Evolutionary conservation across 2,888 invertebrate species (phyloP).

Genomic region (Cheilosia grossa): DNA sequence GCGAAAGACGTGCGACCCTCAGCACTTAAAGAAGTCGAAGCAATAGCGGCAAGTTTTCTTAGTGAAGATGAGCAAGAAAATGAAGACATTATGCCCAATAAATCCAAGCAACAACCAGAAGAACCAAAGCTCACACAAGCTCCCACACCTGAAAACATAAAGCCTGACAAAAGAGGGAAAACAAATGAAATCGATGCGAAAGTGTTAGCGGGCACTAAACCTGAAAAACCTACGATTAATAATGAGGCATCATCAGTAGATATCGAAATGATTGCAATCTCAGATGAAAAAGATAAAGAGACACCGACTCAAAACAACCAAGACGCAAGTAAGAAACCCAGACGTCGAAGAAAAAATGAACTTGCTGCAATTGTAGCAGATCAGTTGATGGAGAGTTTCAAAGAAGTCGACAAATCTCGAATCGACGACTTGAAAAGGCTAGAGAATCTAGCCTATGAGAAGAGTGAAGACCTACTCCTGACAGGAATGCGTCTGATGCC

Average conservation of each 20-base stretch:
- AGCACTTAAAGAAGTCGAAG: conserved; percentile 74
- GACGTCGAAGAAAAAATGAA: conserved; percentile 82
- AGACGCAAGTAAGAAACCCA: conserved; percentile 78
- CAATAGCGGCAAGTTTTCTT: conserved; percentile 76
- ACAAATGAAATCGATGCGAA: conserved; percentile 7
- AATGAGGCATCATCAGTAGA: not conserved
- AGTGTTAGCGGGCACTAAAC: not conserved
- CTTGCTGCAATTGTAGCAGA: conserved; percentile 83
- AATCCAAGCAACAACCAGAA: not conserved
- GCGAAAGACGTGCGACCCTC: conserved; percentile 24
- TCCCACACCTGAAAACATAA: not conserved
- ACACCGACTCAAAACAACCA: conserved; percentile 23
- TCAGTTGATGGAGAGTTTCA: conserved; percentile 83
- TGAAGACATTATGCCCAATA: not conserved
- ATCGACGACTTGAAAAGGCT: conserved; percentile 82
- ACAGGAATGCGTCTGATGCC: conserved; percentile 82
- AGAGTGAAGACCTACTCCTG: conserved; percentile 81
- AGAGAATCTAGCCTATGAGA: conserved; percentile 82
- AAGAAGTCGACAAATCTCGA: conserved; percentile 82
- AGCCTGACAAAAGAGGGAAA: not conserved
- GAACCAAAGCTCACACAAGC: not conserved
- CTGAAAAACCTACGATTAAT: not conserved
- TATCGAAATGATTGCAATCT: not conserved
- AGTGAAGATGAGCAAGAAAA: conserved; percentile 65
- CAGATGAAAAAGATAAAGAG: conserved; percentile 10